Percentiles rank a stretch among this genome's conserved stretches.
Conservation (phyloP, 1,140 invertebrate species). For the Temnothorax curvispinosus region DNA sequence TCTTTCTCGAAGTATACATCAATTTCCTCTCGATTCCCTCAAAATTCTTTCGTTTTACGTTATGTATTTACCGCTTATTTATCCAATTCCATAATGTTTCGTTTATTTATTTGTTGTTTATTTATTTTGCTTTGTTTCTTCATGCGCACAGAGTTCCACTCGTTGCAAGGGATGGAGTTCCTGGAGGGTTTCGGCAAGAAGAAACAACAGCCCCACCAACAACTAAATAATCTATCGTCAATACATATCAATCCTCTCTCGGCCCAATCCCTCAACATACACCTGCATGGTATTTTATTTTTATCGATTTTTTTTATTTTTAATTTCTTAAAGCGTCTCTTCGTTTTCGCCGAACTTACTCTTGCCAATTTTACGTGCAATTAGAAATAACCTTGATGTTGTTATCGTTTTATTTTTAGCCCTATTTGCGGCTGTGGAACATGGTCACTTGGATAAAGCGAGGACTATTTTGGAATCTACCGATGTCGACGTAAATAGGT, state of each 20-base stretch:
- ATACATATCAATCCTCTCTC: conserved; percentile 87
- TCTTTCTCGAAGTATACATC: background rate
- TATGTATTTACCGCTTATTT: conserved; percentile 7
- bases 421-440: conserved; percentile 91
- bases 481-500: conserved; percentile 97
- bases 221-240: conserved; percentile 78
- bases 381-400: background rate
- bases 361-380: background rate
- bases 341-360: background rate
- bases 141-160: conserved; percentile 80
- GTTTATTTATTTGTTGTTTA: conserved; percentile 7
- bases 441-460: conserved; percentile 96
- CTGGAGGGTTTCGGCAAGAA: conserved; percentile 85
- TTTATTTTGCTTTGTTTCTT: conserved; percentile 73
- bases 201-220: conserved; percentile 80
- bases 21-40: background rate
- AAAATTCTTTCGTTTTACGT: background rate
- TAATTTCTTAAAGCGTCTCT: background rate
- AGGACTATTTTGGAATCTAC: conserved; percentile 95
- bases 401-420: conserved; percentile 74
- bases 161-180: conserved; percentile 85
- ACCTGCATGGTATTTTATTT: conserved; percentile 91
- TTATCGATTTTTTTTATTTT: background rate
- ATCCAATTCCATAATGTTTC: background rate
- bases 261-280: conserved; percentile 94